Percentiles rank a stretch among this genome's conserved stretches.
Conservation (phyloP, 2,113 vertebrate genomes). For the Gambusia holbrooki region DNA sequence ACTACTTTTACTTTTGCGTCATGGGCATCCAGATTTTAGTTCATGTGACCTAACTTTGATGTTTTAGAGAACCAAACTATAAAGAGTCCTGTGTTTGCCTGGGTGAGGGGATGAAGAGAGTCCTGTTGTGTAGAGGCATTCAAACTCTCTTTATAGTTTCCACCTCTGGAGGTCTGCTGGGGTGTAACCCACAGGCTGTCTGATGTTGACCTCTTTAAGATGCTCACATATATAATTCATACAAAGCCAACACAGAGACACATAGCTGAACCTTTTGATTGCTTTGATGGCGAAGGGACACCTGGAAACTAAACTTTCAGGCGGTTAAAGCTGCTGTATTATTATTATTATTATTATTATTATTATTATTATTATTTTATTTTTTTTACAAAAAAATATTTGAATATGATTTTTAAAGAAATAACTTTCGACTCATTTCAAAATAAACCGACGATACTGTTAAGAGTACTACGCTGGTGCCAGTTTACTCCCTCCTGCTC, state of each 20-base stretch:
- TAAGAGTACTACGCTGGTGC: constrained; percentile 19
- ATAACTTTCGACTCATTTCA: neutral
- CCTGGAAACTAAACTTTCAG: too few relatives aligned
- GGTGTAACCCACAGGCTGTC: constrained; percentile 26
- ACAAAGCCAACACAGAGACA: constrained; percentile 7
- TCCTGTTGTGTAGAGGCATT: constrained; percentile 48
- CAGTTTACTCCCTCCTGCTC: constrained; percentile 13
- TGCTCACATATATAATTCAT: constrained; percentile 61
- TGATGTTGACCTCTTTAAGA: constrained; percentile 33
- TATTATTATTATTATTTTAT: too few relatives aligned
- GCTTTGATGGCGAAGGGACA: constrained; percentile 51
- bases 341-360: too few relatives aligned
- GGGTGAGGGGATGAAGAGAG: constrained; percentile 29
- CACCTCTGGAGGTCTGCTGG: constrained; percentile 38
- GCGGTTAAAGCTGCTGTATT: too few relatives aligned
- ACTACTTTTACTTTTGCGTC: neutral
- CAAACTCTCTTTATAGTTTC: constrained; percentile 60
- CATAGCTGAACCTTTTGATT: constrained; percentile 47
- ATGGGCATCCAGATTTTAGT: constrained; percentile 5
- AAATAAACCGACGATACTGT: neutral
- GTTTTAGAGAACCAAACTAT: constrained; percentile 22
- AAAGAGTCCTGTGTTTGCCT: constrained; percentile 43
- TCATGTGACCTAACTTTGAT: constrained; percentile 68
- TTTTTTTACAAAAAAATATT: too few relatives aligned
- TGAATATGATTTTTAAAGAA: too few relatives aligned